Evolutionary conservation across 2,113 vertebrate genomes (phyloP).

Genomic region (Eleginops maclovinus): DNA sequence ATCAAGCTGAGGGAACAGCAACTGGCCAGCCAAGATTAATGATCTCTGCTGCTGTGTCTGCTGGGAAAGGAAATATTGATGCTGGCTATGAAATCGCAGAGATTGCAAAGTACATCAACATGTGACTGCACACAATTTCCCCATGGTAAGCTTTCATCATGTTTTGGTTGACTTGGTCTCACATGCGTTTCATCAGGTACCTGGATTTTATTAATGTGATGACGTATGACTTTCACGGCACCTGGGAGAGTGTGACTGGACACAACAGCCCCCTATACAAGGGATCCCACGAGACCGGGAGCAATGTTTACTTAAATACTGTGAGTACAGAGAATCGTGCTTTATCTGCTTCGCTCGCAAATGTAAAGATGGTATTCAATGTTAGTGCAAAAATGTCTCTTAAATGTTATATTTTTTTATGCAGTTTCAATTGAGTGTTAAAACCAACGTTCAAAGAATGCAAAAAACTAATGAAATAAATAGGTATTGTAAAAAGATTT

Average conservation of each 20-base stretch:
- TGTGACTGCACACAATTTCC: not conserved
- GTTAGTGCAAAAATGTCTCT: not conserved
- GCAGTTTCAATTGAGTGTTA: too few relatives aligned
- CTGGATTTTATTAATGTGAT: slow-evolving; percentile 87
- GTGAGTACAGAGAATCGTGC: slow-evolving; percentile 65
- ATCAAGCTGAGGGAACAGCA: slow-evolving; percentile 67
- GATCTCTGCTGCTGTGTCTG: slow-evolving; percentile 82
- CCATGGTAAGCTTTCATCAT: not conserved
- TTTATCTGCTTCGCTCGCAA: not conserved
- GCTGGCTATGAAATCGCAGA: slow-evolving; percentile 83
- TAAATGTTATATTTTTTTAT: not conserved
- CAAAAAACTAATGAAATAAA: not conserved
- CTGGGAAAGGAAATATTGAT: slow-evolving; percentile 74
- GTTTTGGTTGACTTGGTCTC: not conserved
- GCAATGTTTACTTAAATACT: slow-evolving; percentile 69
- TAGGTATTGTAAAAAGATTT: not conserved
- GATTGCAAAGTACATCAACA: slow-evolving; percentile 78
- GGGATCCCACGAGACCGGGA: slow-evolving; percentile 66
- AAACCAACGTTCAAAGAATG: too few relatives aligned
- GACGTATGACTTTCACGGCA: slow-evolving; percentile 87
- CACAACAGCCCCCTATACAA: slow-evolving; percentile 85
- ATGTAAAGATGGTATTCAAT: not conserved
- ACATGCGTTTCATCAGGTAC: slow-evolving; percentile 68
- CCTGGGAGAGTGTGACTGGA: slow-evolving; percentile 82
- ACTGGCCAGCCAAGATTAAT: slow-evolving; percentile 73